A percentile compares a stretch with the other conserved stretches of the same genome.
These are phyloP conservation scores for Oreotrochilus melanogaster DNA, from an alignment of 2,113 vertebrate genomes.

Conservation along the genomic window DNA sequence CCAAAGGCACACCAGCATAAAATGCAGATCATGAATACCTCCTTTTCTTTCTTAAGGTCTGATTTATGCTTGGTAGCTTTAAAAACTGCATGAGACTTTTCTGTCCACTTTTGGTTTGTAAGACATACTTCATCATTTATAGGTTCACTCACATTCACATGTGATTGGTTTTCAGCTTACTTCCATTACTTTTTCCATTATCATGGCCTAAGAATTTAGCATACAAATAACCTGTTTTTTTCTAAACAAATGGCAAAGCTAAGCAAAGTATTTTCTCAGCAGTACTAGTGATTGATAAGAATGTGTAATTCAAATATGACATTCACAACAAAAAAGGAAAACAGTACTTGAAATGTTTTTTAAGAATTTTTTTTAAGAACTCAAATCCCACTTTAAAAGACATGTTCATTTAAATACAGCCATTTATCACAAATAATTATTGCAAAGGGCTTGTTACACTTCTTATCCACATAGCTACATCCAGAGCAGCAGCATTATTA, in stretches of 20 bases:
- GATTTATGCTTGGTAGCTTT: background rate
- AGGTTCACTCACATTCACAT: background rate
- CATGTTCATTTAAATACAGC: background rate
- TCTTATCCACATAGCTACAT: background rate
- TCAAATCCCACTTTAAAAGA: background rate
- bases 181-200: background rate
- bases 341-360: background rate
- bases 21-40: background rate
- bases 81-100: background rate
- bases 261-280: conserved; percentile 2
- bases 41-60: background rate
- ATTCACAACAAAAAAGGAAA: background rate
- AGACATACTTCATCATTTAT: background rate
- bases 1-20: conserved; percentile 31
- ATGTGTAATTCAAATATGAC: background rate
- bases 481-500: background rate
- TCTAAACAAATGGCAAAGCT: background rate
- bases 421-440: background rate
- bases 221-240: conserved; percentile 28
- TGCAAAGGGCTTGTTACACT: background rate
- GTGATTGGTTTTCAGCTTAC: conserved; percentile 10
- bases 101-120: background rate
- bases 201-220: background rate
- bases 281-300: background rate
- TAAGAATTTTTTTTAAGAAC: background rate